Base-by-base conservation (phyloP, 2,113 vertebrate species). In the Datnioides undecimradiatus region DNA sequence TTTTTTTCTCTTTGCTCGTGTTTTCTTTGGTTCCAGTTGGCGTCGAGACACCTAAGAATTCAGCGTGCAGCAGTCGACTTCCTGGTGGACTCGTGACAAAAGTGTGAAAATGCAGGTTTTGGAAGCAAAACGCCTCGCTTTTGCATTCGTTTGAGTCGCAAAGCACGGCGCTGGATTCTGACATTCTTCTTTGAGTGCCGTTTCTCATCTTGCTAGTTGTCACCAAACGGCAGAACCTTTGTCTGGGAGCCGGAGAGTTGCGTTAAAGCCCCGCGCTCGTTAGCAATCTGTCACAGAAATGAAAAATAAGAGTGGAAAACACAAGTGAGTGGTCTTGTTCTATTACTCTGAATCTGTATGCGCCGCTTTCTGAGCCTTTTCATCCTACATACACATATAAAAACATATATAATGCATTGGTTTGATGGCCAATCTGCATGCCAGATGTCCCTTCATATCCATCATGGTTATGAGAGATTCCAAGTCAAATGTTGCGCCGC, bases 91-190 rank as follows among this genome's bases (percentile, higher is more conserved):
- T 46, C 29, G 57, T 21, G 52, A 80, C 21, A 73, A 65, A 79
- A 70, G 23, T 66, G 23, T 57, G 57, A 73, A 67, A 69, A 49
- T 64, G 33, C 71, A n/a, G n/a, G 59, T 55, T 64, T 41, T 46
- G 43, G 8, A 82, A 58, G 33, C 64, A 45, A 60, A 76, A 88
- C 80, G 52, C 48, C 57, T 64, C 45, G 49, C 51, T 73, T 73
- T 57, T 72, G 66, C 73, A 54, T 80, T 65, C 21, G 27, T 79
- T 75, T 73, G 64, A 72, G 68, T 68, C 25, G 38, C 33, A 83
- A 75, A 78, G 63, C 31, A 29, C 17, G 43, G 25, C 3, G 31
- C 54, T 23, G 25, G 9, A 63, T 25, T 49, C 12, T 43, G 62
- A 60, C 52, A 25, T 17, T 69, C 7, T 33, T 52, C 63, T 66